Conservation (phyloP, 2,888 invertebrate genomes). For the Euclidia mi region DNA sequence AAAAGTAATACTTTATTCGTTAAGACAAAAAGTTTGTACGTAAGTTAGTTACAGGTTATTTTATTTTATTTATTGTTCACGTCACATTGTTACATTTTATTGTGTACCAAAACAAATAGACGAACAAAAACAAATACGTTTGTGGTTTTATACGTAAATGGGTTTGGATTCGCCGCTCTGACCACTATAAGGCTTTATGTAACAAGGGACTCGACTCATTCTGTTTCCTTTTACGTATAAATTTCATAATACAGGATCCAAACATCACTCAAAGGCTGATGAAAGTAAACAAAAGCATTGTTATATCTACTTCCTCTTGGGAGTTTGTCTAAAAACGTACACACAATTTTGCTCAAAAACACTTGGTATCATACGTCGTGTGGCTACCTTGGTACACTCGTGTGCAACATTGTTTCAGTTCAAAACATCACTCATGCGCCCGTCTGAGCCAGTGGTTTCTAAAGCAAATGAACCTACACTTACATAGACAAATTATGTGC, state of each 20-base stretch:
- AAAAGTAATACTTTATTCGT: not conserved
- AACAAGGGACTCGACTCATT: slow-evolving; percentile 50
- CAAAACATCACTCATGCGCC: slow-evolving; percentile 54
- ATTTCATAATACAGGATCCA: slow-evolving; percentile 58
- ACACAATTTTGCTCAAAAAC: slow-evolving; percentile 62
- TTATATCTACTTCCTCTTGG: slow-evolving; percentile 59
- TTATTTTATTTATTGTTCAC: slow-evolving; percentile 11
- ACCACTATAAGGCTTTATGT: slow-evolving; percentile 45
- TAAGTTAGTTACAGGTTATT: not conserved
- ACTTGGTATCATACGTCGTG: slow-evolving; percentile 60
- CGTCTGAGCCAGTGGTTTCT: slow-evolving; percentile 31
- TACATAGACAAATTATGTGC: slow-evolving; percentile 18
- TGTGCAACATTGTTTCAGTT: slow-evolving; percentile 53
- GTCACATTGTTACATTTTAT: slow-evolving; percentile 9
- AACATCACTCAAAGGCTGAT: slow-evolving; percentile 62
- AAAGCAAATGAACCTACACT: slow-evolving; percentile 26
- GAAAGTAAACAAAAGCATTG: slow-evolving; percentile 68
- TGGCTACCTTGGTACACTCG: slow-evolving; percentile 22
- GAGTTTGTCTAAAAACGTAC: slow-evolving; percentile 61
- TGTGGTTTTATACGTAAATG: slow-evolving; percentile 31
- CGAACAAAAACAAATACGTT: slow-evolving; percentile 18
- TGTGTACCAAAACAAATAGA: slow-evolving; percentile 17
- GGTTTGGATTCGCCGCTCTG: slow-evolving; percentile 39
- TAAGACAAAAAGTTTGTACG: slow-evolving; percentile 11
- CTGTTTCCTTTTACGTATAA: slow-evolving; percentile 53